A percentile compares a stretch with the other conserved stretches of the same genome.
phyloP scores from a whole-genome alignment of 1,140 invertebrate genomes.

The Eufriesea mexicana region DNA sequence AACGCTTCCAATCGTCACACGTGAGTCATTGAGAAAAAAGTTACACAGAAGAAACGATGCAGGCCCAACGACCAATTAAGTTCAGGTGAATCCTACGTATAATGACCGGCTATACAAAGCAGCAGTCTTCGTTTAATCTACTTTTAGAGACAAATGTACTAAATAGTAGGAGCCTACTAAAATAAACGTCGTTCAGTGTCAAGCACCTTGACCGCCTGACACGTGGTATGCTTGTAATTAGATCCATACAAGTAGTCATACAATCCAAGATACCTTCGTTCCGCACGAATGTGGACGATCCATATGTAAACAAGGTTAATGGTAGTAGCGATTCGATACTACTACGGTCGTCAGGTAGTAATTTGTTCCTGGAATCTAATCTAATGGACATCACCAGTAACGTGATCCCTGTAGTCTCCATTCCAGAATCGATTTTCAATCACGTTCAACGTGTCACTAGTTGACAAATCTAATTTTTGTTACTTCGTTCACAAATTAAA shows the following conservation, averaged over 20 bases:
- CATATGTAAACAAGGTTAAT: constrained; percentile 61
- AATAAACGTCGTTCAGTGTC: constrained; percentile 30
- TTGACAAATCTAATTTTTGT: constrained; percentile 3
- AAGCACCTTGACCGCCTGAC: constrained; percentile 31
- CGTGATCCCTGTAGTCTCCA: neutral
- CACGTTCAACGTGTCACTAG: neutral
- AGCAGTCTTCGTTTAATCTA: neutral
- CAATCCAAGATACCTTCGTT: constrained; percentile 25
- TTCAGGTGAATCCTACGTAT: neutral
- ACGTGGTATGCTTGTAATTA: constrained; percentile 26
- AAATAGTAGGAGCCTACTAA: neutral
- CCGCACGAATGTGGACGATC: constrained; percentile 25
- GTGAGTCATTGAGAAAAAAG: constrained; percentile 20
- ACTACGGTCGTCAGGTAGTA: constrained; percentile 17
- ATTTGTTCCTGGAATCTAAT: constrained; percentile 41
- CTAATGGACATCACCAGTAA: constrained; percentile 25
- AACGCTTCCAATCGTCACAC: neutral
- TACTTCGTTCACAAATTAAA: neutral
- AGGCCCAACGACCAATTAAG: neutral
- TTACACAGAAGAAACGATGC: neutral
- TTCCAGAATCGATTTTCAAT: constrained; percentile 36
- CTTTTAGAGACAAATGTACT: neutral
- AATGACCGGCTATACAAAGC: neutral
- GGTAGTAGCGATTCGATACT: constrained; percentile 36
- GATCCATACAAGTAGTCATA: constrained; percentile 11